A percentile compares a stretch with the other conserved stretches of the same genome.
Evolutionary conservation across 1,140 invertebrate species (phyloP).

Genomic region (Subanguina moxae): DNA sequence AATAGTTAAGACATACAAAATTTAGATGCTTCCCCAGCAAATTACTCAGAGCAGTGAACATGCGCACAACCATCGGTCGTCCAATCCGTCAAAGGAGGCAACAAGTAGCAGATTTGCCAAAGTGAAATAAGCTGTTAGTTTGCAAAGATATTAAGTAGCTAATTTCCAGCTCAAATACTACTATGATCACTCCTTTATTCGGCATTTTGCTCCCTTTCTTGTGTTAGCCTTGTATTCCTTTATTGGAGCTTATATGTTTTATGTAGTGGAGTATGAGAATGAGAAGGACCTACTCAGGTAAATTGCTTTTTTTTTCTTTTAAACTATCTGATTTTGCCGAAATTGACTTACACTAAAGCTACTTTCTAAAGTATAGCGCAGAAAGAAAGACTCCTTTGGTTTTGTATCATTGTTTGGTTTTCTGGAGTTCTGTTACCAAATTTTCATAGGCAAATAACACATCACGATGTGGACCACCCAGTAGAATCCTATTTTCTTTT

Average conservation of each 20-base stretch:
- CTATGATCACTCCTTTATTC: slow-evolving; percentile 50
- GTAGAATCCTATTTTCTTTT: no score
- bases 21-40: not conserved
- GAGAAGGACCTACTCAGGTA: slow-evolving; percentile 43
- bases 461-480: no score
- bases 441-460: no score
- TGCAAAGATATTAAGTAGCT: not conserved
- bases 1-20: no score
- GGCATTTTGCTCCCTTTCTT: slow-evolving; percentile 52
- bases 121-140: not conserved
- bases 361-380: no score
- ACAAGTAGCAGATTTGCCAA: not conserved
- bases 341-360: no score
- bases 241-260: slow-evolving; percentile 54
- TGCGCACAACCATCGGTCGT: not conserved
- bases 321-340: no score
- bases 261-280: slow-evolving; percentile 52
- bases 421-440: no score
- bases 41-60: no score
- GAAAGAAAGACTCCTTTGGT: no score
- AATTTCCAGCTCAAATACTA: slow-evolving; percentile 50
- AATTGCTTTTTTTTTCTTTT: no score
- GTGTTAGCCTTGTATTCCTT: slow-evolving; percentile 53
- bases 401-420: no score
- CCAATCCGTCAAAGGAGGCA: not conserved